phyloP scores from a whole-genome alignment of 92 coral and sea anemone species.

The Plumapathes pennacea region DNA sequence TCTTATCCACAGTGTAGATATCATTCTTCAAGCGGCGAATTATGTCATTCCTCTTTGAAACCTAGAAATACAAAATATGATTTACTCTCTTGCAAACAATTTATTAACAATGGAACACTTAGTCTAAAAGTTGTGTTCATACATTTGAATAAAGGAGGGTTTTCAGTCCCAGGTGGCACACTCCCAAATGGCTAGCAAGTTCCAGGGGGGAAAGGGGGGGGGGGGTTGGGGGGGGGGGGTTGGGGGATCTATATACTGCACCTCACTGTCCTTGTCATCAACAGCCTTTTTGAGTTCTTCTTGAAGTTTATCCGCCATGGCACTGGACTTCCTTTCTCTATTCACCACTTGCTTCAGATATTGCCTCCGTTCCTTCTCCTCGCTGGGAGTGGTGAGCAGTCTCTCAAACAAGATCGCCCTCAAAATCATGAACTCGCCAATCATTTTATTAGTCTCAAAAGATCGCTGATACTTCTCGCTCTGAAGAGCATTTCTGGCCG shows the following conservation, averaged over 20 bases:
- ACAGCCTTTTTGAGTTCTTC: conserved; percentile 76
- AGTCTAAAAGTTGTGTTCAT: too few relatives aligned
- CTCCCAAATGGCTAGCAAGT: too few relatives aligned
- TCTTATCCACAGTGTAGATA: conserved; percentile 74
- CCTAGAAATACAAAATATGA: conserved; percentile 27
- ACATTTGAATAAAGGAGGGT: neutral
- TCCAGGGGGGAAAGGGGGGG: too few relatives aligned
- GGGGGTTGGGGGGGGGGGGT: neutral
- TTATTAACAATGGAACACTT: too few relatives aligned
- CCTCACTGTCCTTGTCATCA: conserved; percentile 97
- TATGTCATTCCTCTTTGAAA: conserved; percentile 90
- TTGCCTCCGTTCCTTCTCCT: conserved; percentile 71
- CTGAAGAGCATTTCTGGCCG: conserved; percentile 70
- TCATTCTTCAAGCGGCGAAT: conserved; percentile 86
- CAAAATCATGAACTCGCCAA: conserved; percentile 65
- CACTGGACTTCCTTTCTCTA: conserved; percentile 84
- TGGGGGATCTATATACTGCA: neutral
- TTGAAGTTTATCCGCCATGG: conserved; percentile 72
- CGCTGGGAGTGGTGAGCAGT: conserved; percentile 84
- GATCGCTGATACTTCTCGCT: conserved; percentile 74
- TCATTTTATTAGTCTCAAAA: conserved; percentile 68
- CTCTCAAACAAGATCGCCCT: conserved; percentile 85
- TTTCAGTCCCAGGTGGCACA: too few relatives aligned
- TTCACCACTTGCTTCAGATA: conserved; percentile 75
- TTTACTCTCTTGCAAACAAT: too few relatives aligned